These are phyloP conservation scores for Drosophila tripunctata DNA, from an alignment of 2,888 invertebrate genomes.

Conservation along the genomic window DNA sequence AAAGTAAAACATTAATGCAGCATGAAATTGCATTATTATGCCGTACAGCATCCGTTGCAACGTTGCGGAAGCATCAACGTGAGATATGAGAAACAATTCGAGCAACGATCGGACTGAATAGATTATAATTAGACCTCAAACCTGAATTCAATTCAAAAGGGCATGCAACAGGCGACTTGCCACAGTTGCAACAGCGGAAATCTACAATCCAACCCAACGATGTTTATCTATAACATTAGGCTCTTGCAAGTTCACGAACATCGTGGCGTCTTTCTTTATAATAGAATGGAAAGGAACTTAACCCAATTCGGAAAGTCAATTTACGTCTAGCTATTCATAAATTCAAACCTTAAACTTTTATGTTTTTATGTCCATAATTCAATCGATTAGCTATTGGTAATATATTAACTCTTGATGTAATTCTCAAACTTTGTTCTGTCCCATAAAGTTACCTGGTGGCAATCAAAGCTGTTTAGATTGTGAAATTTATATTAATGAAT, in stretches of 20 bases:
- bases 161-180: slow-evolving; percentile 37
- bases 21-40: slow-evolving; percentile 66
- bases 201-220: slow-evolving; percentile 20
- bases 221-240: slow-evolving; percentile 29
- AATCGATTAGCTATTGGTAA: background rate
- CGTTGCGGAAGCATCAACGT: slow-evolving; percentile 47
- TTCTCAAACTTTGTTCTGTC: background rate
- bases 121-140: slow-evolving; percentile 46
- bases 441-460: too few species aligned
- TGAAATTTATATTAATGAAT: slow-evolving; percentile 17
- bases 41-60: slow-evolving; percentile 38
- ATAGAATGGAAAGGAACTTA: slow-evolving; percentile 11
- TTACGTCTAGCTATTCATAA: background rate
- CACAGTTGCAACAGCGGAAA: slow-evolving; percentile 62
- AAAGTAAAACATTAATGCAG: slow-evolving; percentile 37
- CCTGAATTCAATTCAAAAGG: slow-evolving; percentile 59
- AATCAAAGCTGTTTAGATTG: too few species aligned
- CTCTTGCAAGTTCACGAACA: slow-evolving; percentile 27
- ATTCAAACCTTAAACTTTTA: background rate
- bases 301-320: slow-evolving; percentile 18
- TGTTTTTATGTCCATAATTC: background rate
- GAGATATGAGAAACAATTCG: slow-evolving; percentile 34
- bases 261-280: slow-evolving; percentile 2
- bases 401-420: background rate
- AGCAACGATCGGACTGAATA: slow-evolving; percentile 4